Percentiles rank a stretch among this genome's conserved stretches.
phyloP scores from a whole-genome alignment of 2,113 vertebrate genomes.

The Protobothrops flavoviridis region DNA sequence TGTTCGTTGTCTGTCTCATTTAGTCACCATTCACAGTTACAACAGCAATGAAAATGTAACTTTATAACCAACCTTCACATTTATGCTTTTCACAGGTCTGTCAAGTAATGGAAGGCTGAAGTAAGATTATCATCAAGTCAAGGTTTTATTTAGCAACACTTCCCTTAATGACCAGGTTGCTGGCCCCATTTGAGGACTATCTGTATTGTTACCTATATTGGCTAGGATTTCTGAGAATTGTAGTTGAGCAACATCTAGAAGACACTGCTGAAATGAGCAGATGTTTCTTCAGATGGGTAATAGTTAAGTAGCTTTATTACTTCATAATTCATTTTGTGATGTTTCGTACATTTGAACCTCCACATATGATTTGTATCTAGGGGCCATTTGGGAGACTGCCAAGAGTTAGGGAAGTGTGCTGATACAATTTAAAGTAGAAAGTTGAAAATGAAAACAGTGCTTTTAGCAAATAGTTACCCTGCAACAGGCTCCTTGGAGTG shows the following conservation, averaged over 20 bases:
- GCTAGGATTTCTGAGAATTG: not conserved
- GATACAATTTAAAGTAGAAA: slow-evolving; percentile 64
- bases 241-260: not conserved
- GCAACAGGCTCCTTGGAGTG: slow-evolving; percentile 68
- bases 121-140: not conserved
- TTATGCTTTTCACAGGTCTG: not conserved
- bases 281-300: not conserved
- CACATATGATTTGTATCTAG: slow-evolving; percentile 29
- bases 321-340: not conserved
- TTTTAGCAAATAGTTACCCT: slow-evolving; percentile 70
- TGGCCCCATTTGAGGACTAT: not conserved
- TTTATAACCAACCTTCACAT: not conserved
- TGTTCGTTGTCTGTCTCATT: not conserved
- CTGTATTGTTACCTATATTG: not conserved
- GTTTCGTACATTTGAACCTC: not conserved
- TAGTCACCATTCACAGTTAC: not conserved
- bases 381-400: slow-evolving; percentile 50
- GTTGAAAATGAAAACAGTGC: slow-evolving; percentile 54
- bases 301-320: not conserved
- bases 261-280: not conserved
- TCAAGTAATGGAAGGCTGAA: not conserved
- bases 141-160: not conserved
- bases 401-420: slow-evolving; percentile 61
- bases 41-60: not conserved
- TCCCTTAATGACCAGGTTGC: not conserved